Percentiles rank a stretch among this genome's conserved stretches.
These are phyloP conservation scores for Lineus longissimus DNA, from an alignment of 1,140 invertebrate species.

Conservation along the genomic window DNA sequence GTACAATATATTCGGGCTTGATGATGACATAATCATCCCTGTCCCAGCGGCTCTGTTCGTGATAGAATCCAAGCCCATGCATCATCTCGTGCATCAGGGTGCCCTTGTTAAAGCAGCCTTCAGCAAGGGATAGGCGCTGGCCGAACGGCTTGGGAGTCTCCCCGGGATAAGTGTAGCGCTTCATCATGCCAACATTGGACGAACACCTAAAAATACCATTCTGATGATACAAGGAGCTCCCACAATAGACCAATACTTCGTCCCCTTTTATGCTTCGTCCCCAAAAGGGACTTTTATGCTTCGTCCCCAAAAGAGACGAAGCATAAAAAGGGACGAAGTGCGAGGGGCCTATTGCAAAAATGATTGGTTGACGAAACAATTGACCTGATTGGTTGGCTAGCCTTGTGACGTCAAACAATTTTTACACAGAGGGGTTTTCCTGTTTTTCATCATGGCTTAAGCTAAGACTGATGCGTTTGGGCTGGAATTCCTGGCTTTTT, in stretches of 20 bases:
- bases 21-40: conserved; percentile 48
- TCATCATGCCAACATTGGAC: conserved; percentile 27
- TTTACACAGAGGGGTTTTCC: too few species aligned
- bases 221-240: not conserved
- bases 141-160: not conserved
- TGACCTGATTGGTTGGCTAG: too few species aligned
- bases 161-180: conserved; percentile 14
- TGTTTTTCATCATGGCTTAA: too few species aligned
- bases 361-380: too few species aligned
- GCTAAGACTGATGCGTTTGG: too few species aligned
- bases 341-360: too few species aligned
- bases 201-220: conserved; percentile 24
- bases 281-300: too few species aligned
- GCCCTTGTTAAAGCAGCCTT: conserved; percentile 31
- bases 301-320: too few species aligned
- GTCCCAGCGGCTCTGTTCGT: conserved; percentile 52
- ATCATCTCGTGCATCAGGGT: conserved; percentile 42
- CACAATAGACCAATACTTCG: not conserved
- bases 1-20: conserved; percentile 40
- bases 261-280: too few species aligned
- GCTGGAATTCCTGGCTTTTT: too few species aligned
- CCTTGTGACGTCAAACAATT: too few species aligned
- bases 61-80: conserved; percentile 48
- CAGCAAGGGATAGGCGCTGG: conserved; percentile 30
- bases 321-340: too few species aligned